Evolutionary conservation across 2,888 invertebrate species (phyloP).

Genomic region (Sympetrum striolatum): DNA sequence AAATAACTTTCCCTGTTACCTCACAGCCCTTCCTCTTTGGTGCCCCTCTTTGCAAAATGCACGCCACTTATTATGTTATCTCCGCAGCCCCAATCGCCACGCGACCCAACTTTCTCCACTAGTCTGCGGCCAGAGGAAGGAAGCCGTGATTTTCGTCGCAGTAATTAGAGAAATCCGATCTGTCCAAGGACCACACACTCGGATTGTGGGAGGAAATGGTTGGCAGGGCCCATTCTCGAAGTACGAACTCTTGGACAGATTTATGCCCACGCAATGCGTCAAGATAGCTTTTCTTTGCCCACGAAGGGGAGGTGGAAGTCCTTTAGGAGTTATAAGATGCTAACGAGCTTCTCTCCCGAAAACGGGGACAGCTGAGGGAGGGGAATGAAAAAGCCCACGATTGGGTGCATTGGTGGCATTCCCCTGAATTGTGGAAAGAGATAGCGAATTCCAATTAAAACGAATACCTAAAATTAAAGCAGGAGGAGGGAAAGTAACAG

Average conservation of each 20-base stretch:
- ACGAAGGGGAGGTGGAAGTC: neutral
- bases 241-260: neutral
- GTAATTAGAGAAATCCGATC: slow-evolving; percentile 40
- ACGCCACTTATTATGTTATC: neutral
- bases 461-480: no score
- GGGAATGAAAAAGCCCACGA: neutral
- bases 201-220: neutral
- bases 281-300: neutral
- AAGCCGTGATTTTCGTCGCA: slow-evolving; percentile 11
- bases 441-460: no score
- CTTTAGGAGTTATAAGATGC: neutral
- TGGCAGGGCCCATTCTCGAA: neutral
- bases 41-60: neutral
- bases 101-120: neutral
- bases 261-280: slow-evolving; percentile 15
- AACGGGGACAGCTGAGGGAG: neutral
- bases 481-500: no score
- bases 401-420: neutral
- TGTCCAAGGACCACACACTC: neutral
- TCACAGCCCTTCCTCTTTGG: neutral
- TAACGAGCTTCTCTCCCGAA: neutral
- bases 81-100: neutral
- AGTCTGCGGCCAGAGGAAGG: neutral
- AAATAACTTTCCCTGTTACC: neutral
- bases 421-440: no score